Percentiles rank a stretch among this genome's conserved stretches.
These are phyloP conservation scores for Megaceryle torquata DNA, from an alignment of 2,113 vertebrate species.

Conservation along the genomic window DNA sequence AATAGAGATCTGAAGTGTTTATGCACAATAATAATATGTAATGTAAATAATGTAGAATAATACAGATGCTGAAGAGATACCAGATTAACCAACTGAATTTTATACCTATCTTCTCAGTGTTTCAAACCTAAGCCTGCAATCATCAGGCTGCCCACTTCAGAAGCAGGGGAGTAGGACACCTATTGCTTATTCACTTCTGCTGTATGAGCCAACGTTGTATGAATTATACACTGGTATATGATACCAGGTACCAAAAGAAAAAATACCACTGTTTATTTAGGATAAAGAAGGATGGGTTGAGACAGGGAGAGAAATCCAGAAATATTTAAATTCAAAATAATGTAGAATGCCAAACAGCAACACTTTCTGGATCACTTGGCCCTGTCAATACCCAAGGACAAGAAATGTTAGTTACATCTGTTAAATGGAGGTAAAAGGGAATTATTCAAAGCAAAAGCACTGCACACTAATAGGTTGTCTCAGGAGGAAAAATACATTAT, in stretches of 20 bases:
- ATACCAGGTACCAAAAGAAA: not conserved
- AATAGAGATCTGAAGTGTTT: not conserved
- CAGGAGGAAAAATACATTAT: not conserved
- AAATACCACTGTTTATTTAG: not conserved
- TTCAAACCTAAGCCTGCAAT: not conserved
- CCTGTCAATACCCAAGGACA: not conserved
- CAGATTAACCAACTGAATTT: not conserved
- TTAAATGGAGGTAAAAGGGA: not conserved
- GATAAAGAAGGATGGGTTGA: not conserved
- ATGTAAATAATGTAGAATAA: not conserved
- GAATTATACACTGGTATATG: not conserved
- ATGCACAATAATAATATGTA: not conserved
- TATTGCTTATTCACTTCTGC: not conserved
- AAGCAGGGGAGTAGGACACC: not conserved
- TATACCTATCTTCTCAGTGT: not conserved
- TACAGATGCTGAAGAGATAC: not conserved
- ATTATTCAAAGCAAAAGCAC: not conserved
- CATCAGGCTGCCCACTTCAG: not conserved
- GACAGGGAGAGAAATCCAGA: not conserved
- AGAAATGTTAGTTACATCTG: not conserved
- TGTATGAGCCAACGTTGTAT: not conserved
- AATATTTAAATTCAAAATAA: not conserved
- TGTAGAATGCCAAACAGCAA: not conserved
- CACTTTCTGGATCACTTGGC: not conserved
- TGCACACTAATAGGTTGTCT: not conserved